Evolutionary conservation across 64 coral and sea anemone species (phyloP).

Genomic region (Montipora capricornis): DNA sequence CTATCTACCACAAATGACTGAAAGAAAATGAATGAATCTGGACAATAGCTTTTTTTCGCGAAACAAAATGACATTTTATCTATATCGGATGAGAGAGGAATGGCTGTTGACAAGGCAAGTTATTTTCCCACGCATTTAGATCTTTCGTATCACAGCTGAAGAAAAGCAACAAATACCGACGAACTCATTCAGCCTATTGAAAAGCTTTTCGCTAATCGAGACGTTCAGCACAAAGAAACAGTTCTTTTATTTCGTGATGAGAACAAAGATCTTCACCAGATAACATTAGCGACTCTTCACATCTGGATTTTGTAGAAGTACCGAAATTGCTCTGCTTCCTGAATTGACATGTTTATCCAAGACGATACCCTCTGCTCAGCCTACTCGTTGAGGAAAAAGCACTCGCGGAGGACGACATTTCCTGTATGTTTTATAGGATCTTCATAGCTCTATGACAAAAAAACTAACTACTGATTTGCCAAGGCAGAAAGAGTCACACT

Average conservation of each 20-base stretch:
- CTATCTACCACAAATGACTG: neutral
- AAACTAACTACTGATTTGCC: neutral
- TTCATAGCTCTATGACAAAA: conserved; percentile 21
- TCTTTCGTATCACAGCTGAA: conserved; percentile 50
- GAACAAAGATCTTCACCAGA: conserved; percentile 53
- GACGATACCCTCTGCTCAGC: neutral
- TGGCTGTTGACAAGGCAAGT: conserved; percentile 49
- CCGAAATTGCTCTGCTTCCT: conserved; percentile 51
- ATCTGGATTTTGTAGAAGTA: conserved; percentile 44
- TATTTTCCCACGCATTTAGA: conserved; percentile 54
- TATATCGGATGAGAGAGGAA: neutral
- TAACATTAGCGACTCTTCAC: conserved; percentile 38
- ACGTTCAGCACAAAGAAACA: conserved; percentile 43
- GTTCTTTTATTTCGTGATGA: conserved; percentile 59
- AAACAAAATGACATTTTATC: conserved; percentile 22
- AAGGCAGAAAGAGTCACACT: conserved; percentile 29
- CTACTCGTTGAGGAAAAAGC: conserved; percentile 2
- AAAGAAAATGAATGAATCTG: neutral
- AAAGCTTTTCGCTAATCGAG: conserved; percentile 41
- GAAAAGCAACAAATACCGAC: conserved; percentile 54
- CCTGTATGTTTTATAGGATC: conserved; percentile 7
- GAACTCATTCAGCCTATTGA: conserved; percentile 23
- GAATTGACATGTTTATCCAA: conserved; percentile 14
- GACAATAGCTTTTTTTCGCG: neutral
- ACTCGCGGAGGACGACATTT: neutral